Conservation (phyloP, 2,888 invertebrate genomes). For the Piscicola geometra region DNA sequence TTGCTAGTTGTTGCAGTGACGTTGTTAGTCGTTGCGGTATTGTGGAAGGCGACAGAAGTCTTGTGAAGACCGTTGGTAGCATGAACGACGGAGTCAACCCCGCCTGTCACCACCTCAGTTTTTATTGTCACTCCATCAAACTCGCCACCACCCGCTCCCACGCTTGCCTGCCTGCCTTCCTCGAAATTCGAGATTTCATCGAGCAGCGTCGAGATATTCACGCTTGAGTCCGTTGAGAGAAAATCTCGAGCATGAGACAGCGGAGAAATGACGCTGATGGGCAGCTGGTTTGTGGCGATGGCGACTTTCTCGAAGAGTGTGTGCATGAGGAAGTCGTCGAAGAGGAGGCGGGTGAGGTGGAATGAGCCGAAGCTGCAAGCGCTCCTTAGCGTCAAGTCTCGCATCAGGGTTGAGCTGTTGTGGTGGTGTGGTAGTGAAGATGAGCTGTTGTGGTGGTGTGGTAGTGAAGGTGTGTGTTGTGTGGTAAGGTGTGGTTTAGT, state of each 20-base stretch:
- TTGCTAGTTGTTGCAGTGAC: not conserved
- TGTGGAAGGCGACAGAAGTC: too few relatives aligned
- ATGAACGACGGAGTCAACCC: not conserved
- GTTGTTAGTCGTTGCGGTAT: too few relatives aligned
- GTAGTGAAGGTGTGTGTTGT: not conserved
- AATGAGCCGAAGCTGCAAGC: slow-evolving; percentile 98
- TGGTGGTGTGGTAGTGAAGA: not conserved
- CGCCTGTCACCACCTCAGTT: not conserved
- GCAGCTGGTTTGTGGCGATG: slow-evolving; percentile 78
- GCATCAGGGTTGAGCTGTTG: slow-evolving; percentile 86
- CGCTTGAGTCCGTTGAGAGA: too few relatives aligned
- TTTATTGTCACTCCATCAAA: not conserved
- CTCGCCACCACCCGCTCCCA: too few relatives aligned
- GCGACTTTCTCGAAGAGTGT: slow-evolving; percentile 95
- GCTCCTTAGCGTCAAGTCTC: slow-evolving; percentile 88
- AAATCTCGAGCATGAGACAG: too few relatives aligned
- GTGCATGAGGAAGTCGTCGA: slow-evolving; percentile 99
- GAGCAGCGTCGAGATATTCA: too few relatives aligned
- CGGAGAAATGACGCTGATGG: slow-evolving; percentile 95
- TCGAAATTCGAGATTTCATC: too few relatives aligned
- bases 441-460: not conserved
- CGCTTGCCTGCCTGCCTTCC: too few relatives aligned
- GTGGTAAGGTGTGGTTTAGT: not conserved
- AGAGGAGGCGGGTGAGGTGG: slow-evolving; percentile 90
- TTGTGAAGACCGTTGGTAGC: too few relatives aligned